Evolutionary conservation across 1,140 invertebrate species (phyloP), one percentile per base, ranked within the genome.

Genomic region (Caenorhabditis inopinata): DNA sequence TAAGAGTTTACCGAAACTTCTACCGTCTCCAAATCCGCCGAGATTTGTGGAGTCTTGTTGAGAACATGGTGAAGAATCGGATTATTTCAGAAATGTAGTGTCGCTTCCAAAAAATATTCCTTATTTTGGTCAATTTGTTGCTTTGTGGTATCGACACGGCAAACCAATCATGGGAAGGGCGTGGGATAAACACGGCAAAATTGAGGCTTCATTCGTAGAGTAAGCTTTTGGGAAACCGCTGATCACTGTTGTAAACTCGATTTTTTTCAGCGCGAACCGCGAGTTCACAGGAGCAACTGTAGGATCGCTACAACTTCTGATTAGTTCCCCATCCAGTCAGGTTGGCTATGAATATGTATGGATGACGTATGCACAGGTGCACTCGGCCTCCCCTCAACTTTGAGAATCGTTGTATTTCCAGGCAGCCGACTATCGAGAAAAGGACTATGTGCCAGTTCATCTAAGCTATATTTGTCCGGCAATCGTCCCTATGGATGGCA

Each of bases 141-240:
- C 75, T 1, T 42, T 76, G 23, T 76, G 75, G 75, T 76, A 76
- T 23, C 75, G 75, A 12, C 75, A 76, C 21, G 75, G 75, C 23
- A 76, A 49, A 38, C 75, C 75, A 35, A 25, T 76, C 1, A 76
- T 76, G 75, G 75, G 75, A 53, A 76, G 75, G 25, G 75, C 75
- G 3, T 76, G 75, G 75, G 23, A 21, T 9, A 53, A 42, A 12
- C 32, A 53, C 16, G 75, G 75, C 14, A 76, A 14, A 49, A 76
- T 76, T 2, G 48, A 76, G 21, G 75, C 75, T 16, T 51, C 25
- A 3, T 76, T 76, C 35, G 47, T 49, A 14, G 75, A 76, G 46
- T 53, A 16, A 49, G 73, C 4, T 14, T 35, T 38, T 4, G 11
- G 7, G 11, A 14, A 7, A 12, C 23, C n/a, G 5, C 2, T 25